Base-by-base conservation (phyloP, 2,797 vertebrate species). In the Helarctos malayanus region DNA sequence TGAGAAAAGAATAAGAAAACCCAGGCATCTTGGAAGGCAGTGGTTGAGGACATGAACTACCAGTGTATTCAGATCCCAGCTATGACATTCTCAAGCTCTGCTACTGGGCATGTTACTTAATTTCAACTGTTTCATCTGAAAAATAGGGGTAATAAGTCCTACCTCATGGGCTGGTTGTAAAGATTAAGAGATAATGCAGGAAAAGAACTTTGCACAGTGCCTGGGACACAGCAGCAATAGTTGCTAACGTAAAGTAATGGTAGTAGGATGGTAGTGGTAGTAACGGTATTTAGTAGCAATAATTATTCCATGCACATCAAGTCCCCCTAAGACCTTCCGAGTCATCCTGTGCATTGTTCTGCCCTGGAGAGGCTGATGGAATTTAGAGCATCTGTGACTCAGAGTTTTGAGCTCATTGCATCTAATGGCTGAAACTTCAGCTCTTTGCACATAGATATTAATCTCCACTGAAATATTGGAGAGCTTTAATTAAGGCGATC, bases 381-480 rank as follows among this genome's bases (percentile, higher is more conserved):
- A 88, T 78, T 63, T 68, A 41, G 54, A 80, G 18, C 29, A 1
- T 49, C 41, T 80, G 8, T 49, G 65, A 89, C 79, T 83, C 57
- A 45, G 76, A 63, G 45, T 90, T 82, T 86, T 73, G 86, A 79
- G 65, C 47, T 92, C 61, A 47, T 32, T 68, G 21, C 35, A 49
- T 85, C 90, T 97, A 98, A 96, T 0, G 65, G 95, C 95, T 92
- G 92, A 98, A 98, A 97, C 76, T 95, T 96, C 75, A 96, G 47
- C 89, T 98, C 89, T 96, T 84, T 91, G 95, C 93, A 98, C 98
- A 98, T 92, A 98, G 87, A 82, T 97, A 97, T 98, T 97, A 98
- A 98, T 98, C 97, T 97, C 97, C 94, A 97, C 52, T 97, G 98
- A 98, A 98, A 97, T 97, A 98, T 97, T 90, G 92, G 91, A 12